Conservation (phyloP, 92 coral and sea anemone species). For the Chrysogorgia sp. region DNA sequence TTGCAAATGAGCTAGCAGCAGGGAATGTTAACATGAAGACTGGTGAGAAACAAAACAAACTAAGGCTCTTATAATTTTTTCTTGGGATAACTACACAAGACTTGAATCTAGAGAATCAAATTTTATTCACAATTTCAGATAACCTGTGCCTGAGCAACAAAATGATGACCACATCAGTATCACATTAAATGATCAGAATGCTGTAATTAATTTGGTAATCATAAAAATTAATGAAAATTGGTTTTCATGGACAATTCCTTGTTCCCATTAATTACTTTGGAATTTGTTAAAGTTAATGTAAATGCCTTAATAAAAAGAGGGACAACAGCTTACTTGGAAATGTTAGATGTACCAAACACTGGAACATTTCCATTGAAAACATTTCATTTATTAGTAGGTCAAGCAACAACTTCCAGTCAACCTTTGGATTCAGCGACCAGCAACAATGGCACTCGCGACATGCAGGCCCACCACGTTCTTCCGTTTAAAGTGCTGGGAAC, state of each 20-base stretch:
- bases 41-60: constrained; percentile 4
- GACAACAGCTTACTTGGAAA: neutral
- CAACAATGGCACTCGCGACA: no score
- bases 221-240: neutral
- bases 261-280: constrained; percentile 56
- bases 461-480: neutral
- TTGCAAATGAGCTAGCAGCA: constrained; percentile 46
- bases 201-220: no score
- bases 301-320: constrained; percentile 31
- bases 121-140: no score
- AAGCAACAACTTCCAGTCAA: no score
- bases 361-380: constrained; percentile 28
- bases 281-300: constrained; percentile 45
- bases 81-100: no score
- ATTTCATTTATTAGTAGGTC: constrained; percentile 22
- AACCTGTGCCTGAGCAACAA: no score
- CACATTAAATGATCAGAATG: no score
- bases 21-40: constrained; percentile 34
- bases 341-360: constrained; percentile 28
- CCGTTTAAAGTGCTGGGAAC: constrained; percentile 67
- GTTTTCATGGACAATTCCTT: constrained; percentile 54
- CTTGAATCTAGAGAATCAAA: no score
- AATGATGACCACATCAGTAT: no score
- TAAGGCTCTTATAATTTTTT: neutral
- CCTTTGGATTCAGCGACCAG: no score